Evolutionary conservation across 2,888 invertebrate genomes (phyloP).

Genomic region (Cerceris rybyensis): DNA sequence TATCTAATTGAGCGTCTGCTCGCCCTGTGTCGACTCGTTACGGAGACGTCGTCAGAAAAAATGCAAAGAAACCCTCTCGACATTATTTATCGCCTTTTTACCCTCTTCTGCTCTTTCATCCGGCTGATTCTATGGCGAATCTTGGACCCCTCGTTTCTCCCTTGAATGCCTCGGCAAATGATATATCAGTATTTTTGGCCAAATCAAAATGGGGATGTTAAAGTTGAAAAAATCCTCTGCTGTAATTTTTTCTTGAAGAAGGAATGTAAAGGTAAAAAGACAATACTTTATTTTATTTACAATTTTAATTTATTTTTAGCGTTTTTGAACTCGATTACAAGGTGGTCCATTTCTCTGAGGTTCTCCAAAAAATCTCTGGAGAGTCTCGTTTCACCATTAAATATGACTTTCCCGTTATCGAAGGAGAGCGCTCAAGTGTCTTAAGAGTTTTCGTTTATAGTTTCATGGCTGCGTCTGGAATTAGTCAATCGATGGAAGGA

Average conservation of each 20-base stretch:
- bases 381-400: too few relatives aligned
- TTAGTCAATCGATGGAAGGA: constrained; percentile 23
- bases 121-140: constrained; percentile 8
- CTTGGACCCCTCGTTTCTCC: background rate
- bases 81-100: constrained; percentile 68
- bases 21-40: constrained; percentile 18
- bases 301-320: background rate
- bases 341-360: too few relatives aligned
- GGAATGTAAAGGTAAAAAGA: background rate
- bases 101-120: constrained; percentile 11
- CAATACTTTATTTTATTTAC: background rate
- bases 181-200: background rate
- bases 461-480: constrained; percentile 17
- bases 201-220: too few relatives aligned
- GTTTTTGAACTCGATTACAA: too few relatives aligned
- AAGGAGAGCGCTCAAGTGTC: background rate
- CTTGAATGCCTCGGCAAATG: background rate
- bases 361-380: too few relatives aligned
- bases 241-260: too few relatives aligned
- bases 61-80: constrained; percentile 64
- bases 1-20: background rate
- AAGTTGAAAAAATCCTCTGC: too few relatives aligned
- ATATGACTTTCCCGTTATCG: too few relatives aligned
- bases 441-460: constrained; percentile 23
- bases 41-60: constrained; percentile 56